Percentiles rank a stretch among this genome's conserved stretches.
Evolutionary conservation across 1,140 invertebrate species (phyloP).

Genomic region (Heliothis virescens): DNA sequence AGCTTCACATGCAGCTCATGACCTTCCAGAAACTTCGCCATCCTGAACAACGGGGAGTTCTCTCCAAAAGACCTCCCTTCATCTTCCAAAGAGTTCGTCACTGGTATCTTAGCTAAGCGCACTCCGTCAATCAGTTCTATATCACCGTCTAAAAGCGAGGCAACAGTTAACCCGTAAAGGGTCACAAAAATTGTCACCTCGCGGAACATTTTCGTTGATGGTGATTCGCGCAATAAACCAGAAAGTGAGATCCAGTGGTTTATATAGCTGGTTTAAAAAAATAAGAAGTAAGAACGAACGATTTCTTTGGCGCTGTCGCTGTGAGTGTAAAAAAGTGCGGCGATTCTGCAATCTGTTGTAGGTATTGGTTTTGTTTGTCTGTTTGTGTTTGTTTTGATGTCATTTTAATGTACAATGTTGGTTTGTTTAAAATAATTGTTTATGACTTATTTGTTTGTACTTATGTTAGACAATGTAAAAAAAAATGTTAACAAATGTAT

Average conservation of each 20-base stretch:
- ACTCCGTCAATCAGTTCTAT: conserved; percentile 88
- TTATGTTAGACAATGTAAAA: too few species aligned
- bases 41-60: conserved; percentile 84
- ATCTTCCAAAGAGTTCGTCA: conserved; percentile 79
- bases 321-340: conserved; percentile 61
- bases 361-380: conserved; percentile 58
- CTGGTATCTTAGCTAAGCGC: conserved; percentile 86
- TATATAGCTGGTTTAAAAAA: conserved; percentile 85
- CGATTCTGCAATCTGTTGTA: conserved; percentile 61
- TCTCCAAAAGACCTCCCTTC: conserved; percentile 85
- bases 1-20: conserved; percentile 91
- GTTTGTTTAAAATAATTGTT: neutral
- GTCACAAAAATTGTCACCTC: conserved; percentile 57
- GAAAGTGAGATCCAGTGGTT: conserved; percentile 74
- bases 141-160: conserved; percentile 78
- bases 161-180: conserved; percentile 56
- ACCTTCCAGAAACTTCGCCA: conserved; percentile 89
- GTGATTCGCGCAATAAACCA: conserved; percentile 73
- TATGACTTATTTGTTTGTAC: too few species aligned
- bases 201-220: conserved; percentile 76
- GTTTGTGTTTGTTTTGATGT: conserved; percentile 39
- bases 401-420: neutral
- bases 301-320: conserved; percentile 59
- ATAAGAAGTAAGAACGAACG: conserved; percentile 69
- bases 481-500: too few species aligned